Evolutionary conservation across 2,113 vertebrate species (phyloP).

Genomic region (Aspidoscelis tigris): DNA sequence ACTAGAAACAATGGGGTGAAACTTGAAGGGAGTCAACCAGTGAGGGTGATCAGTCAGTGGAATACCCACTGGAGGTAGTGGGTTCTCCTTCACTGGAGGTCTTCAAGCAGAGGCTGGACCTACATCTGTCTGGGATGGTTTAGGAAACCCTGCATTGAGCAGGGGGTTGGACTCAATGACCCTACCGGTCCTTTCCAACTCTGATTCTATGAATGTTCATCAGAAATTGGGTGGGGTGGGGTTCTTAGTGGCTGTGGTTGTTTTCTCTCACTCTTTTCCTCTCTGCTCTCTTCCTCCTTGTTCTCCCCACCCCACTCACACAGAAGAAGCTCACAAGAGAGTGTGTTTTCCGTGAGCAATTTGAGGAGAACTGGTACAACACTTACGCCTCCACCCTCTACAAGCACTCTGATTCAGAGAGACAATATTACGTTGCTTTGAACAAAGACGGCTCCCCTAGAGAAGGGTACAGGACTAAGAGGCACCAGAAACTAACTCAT

Average conservation of each 20-base stretch:
- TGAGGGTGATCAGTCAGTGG: too few species aligned
- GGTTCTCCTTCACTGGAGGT: too few species aligned
- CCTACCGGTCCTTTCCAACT: constrained; percentile 5
- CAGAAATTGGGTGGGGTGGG: too few species aligned
- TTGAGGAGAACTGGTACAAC: constrained; percentile 99
- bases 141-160: too few species aligned
- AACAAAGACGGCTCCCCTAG: constrained; percentile 98
- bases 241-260: too few species aligned
- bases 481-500: constrained; percentile 97
- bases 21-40: too few species aligned
- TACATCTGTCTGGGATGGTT: too few species aligned
- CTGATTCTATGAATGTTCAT: too few species aligned
- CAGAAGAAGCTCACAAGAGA: constrained; percentile 97
- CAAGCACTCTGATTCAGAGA: constrained; percentile 91
- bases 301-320: neutral
- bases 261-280: constrained; percentile 32
- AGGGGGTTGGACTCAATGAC: too few species aligned
- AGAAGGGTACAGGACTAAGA: constrained; percentile 96
- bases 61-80: neutral
- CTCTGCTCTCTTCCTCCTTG: neutral
- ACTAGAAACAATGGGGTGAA: too few species aligned
- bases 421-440: constrained; percentile 95
- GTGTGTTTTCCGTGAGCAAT: constrained; percentile 98
- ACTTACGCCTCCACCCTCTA: constrained; percentile 96
- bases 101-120: too few species aligned